Evolutionary conservation across 2,113 vertebrate genomes (phyloP).

Genomic region (Tapirus terrestris): DNA sequence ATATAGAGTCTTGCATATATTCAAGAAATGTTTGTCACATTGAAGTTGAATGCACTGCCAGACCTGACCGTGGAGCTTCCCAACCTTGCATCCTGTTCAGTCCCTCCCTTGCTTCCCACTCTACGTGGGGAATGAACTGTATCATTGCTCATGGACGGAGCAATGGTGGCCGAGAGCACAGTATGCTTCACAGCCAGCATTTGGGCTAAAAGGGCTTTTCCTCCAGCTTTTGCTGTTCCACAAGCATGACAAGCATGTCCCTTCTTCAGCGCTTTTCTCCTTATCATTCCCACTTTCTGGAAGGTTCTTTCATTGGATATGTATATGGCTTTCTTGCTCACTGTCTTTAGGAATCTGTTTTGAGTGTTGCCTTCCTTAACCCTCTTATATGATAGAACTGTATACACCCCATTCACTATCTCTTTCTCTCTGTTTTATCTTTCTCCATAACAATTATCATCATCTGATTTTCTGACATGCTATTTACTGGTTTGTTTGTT

Average conservation of each 20-base stretch:
- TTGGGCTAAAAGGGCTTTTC: not conserved
- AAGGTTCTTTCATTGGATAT: not conserved
- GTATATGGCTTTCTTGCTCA: not conserved
- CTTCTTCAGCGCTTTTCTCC: not conserved
- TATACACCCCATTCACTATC: not conserved
- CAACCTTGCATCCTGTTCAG: not conserved
- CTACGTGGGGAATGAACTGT: not conserved
- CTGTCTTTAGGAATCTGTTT: slow-evolving; percentile 4
- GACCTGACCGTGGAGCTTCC: not conserved
- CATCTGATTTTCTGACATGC: not conserved
- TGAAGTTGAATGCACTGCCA: not conserved
- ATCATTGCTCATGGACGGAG: not conserved
- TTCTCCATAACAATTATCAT: not conserved
- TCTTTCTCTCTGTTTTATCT: not conserved
- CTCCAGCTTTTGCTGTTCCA: not conserved
- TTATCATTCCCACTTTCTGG: not conserved
- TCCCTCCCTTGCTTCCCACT: not conserved
- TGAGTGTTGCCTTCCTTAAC: not conserved
- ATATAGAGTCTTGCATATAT: not conserved
- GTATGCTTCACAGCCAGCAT: not conserved
- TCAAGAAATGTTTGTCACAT: not conserved
- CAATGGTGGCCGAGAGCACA: not conserved
- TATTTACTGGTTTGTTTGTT: not conserved
- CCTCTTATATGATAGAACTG: not conserved
- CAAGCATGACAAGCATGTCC: not conserved